Conservation (phyloP, 2,113 vertebrate species). For the Myocastor coypus region DNA sequence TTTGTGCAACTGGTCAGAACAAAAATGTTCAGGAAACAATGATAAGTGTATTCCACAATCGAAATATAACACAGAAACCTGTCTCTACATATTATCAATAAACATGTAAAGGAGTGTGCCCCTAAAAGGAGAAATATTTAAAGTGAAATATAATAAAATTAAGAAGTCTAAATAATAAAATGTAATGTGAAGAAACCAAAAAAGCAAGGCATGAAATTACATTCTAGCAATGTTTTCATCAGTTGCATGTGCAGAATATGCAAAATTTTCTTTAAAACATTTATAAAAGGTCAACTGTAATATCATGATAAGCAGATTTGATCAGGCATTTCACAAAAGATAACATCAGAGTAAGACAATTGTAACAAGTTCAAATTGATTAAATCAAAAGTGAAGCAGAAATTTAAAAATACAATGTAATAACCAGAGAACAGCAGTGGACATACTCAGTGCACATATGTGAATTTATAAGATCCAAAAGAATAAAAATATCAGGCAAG, state of each 20-base stretch:
- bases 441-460: not conserved
- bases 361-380: not conserved
- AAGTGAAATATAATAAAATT: not conserved
- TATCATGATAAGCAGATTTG: not conserved
- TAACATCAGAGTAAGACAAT: not conserved
- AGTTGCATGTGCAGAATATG: not conserved
- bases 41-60: not conserved
- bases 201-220: not conserved
- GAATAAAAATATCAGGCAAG: not conserved
- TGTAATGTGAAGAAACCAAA: not conserved
- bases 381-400: not conserved
- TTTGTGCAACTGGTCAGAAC: not conserved
- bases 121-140: not conserved
- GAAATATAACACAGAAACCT: not conserved
- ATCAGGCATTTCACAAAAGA: not conserved
- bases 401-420: not conserved
- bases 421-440: not conserved
- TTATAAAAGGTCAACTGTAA: not conserved
- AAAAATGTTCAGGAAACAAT: not conserved
- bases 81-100: not conserved
- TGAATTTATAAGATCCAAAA: not conserved
- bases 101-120: not conserved
- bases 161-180: not conserved
- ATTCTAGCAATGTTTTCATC: not conserved
- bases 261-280: not conserved